phyloP scores from a whole-genome alignment of 2,113 vertebrate genomes.

The Tychaedon coryphoeus region DNA sequence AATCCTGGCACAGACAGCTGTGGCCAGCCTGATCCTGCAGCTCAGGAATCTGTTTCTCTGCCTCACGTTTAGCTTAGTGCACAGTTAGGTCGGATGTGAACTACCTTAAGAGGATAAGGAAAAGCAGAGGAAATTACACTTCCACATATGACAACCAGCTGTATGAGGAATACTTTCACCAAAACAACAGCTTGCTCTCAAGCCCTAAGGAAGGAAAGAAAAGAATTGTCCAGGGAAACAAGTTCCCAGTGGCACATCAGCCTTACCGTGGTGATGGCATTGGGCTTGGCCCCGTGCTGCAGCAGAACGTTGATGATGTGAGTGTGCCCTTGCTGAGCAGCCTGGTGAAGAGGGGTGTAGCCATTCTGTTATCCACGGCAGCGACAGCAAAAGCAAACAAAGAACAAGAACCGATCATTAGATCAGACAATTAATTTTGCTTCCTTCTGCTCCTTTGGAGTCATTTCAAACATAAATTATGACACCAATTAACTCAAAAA shows the following conservation, averaged over 20 bases:
- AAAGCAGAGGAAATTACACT: background rate
- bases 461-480: background rate
- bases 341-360: constrained; percentile 95
- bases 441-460: background rate
- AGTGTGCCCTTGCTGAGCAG: constrained; percentile 96
- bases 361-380: constrained; percentile 77
- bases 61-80: background rate
- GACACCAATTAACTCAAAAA: rapidly evolving
- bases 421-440: background rate
- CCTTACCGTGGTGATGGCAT: constrained; percentile 88
- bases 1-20: background rate
- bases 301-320: constrained; percentile 94
- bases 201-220: background rate
- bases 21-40: background rate
- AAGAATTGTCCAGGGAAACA: background rate
- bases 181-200: background rate
- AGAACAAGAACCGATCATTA: background rate
- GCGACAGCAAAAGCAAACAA: background rate
- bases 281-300: constrained; percentile 90
- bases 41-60: background rate
- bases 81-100: background rate
- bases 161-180: background rate
- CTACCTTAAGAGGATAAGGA: background rate
- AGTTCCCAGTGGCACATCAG: background rate
- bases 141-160: constrained; percentile 65